Evolutionary conservation across 2,888 invertebrate genomes (phyloP), one percentile per base, ranked within the genome.

Genomic region (Lumbricus terrestris): DNA sequence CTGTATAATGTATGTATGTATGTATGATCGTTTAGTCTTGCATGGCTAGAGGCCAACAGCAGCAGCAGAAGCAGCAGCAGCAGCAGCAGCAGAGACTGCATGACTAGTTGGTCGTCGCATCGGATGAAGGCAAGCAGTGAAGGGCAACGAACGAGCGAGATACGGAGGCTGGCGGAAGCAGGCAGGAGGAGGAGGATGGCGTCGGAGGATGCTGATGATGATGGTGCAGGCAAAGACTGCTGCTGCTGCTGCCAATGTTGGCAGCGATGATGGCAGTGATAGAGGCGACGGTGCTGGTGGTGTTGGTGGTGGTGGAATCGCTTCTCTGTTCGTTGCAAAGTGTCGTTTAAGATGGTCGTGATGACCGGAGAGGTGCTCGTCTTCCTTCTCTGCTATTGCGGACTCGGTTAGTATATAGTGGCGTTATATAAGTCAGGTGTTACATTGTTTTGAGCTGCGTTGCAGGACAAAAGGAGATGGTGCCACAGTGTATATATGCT

Each of bases 131-230:
- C 85, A 85, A 6, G 34, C 85, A 34, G 85, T 34, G 37, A 85
- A 37, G 37, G 29, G 37, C 85, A 37, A 85, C 34, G 85, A 85
- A 35, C 20, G 85, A 37, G 35, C 35, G 37, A 85, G 37, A 85
- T 37, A 35, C 35, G 37, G 85, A 37, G 85, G 37, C 18, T 35
- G 85, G 85, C 18, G 85, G 37, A 37, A 37, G 85, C 35, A 34
- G 37, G 85, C n/a, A 85, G 85, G 85, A 83, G 82, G n/a, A 82
- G 82, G 82, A 82, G 83, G 83, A 83, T 33, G 83, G 47, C 47
- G 47, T 47, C 1, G 47, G 47, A 69, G n/a, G 69, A 29, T n/a
- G 85, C n/a, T 33, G 83, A 83, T 33, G 83, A 69, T 8, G 69
- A 29, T 69, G 69, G 13, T 69, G 69, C 69, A 69, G 29, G 69